Conservation (phyloP, 1,140 invertebrate genomes). For the Cyclina sinensis region DNA sequence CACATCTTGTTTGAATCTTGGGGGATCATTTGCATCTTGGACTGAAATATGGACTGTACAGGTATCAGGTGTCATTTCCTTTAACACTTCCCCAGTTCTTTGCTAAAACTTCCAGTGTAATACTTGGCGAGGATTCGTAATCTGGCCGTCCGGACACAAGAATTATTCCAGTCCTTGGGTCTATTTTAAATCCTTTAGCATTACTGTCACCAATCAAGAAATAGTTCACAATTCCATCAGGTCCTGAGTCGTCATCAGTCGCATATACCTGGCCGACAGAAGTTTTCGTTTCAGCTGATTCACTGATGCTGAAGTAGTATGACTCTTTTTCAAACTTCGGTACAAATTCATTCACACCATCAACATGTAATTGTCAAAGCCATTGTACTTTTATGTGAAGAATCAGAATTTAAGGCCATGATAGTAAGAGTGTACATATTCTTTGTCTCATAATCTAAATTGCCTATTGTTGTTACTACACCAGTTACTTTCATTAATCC, state of each 20-base stretch:
- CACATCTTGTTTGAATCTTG: conserved; percentile 93
- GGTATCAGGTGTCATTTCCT: conserved; percentile 97
- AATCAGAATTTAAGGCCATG: conserved; percentile 92
- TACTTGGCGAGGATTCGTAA: conserved; percentile 96
- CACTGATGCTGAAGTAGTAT: conserved; percentile 97
- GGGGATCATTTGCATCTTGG: conserved; percentile 98
- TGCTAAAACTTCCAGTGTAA: conserved; percentile 96
- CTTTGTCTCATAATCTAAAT: conserved; percentile 96
- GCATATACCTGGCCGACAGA: conserved; percentile 95
- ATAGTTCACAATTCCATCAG: conserved; percentile 96
- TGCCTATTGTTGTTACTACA: conserved; percentile 89
- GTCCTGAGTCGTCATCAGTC: conserved; percentile 96
- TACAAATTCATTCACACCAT: conserved; percentile 96
- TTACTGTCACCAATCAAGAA: conserved; percentile 97
- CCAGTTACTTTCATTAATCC: conserved; percentile 92
- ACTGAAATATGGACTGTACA: conserved; percentile 97
- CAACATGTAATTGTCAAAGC: conserved; percentile 92
- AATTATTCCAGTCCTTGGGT: conserved; percentile 93
- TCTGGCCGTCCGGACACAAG: conserved; percentile 92
- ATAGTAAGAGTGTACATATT: conserved; percentile 93
- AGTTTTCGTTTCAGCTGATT: conserved; percentile 95
- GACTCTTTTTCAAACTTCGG: conserved; percentile 96
- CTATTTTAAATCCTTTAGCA: conserved; percentile 95
- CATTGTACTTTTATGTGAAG: conserved; percentile 87
- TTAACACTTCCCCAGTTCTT: conserved; percentile 97